phyloP scores from a whole-genome alignment of 2,888 invertebrate genomes.

The Eupsilia transversa region DNA sequence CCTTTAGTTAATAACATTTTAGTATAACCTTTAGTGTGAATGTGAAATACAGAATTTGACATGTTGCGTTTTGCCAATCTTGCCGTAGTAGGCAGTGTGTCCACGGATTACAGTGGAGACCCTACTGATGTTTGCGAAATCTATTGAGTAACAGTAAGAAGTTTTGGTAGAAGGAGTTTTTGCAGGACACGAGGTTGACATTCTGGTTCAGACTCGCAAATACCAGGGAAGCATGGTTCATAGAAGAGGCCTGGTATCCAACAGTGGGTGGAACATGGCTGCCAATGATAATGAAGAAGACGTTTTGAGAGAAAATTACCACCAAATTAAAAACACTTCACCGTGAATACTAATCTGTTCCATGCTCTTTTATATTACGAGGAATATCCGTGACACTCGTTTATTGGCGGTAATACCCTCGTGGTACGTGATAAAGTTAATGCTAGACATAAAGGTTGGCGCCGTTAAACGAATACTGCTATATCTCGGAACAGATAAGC shows the following conservation, averaged over 20 bases:
- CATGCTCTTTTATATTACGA: slow-evolving; percentile 24
- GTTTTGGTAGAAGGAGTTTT: background rate
- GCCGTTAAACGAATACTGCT: slow-evolving; percentile 34
- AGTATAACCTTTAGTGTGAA: background rate
- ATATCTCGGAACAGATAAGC: slow-evolving; percentile 32
- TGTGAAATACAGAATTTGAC: background rate
- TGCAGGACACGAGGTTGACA: background rate
- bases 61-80: background rate
- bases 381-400: slow-evolving; percentile 22
- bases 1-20: too few relatives aligned
- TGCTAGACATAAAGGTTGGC: slow-evolving; percentile 43
- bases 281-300: background rate
- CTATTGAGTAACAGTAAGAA: background rate
- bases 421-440: slow-evolving; percentile 46
- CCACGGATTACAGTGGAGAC: background rate
- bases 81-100: background rate
- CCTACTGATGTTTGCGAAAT: background rate
- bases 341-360: slow-evolving; percentile 3
- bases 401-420: slow-evolving; percentile 33
- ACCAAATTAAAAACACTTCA: background rate
- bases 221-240: background rate
- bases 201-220: background rate
- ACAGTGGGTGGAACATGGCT: too few relatives aligned
- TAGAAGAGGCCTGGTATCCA: too few relatives aligned
- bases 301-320: background rate